These are phyloP conservation scores for Spondyliosoma cantharus DNA, from an alignment of 2,797 vertebrate species.

Conservation along the genomic window DNA sequence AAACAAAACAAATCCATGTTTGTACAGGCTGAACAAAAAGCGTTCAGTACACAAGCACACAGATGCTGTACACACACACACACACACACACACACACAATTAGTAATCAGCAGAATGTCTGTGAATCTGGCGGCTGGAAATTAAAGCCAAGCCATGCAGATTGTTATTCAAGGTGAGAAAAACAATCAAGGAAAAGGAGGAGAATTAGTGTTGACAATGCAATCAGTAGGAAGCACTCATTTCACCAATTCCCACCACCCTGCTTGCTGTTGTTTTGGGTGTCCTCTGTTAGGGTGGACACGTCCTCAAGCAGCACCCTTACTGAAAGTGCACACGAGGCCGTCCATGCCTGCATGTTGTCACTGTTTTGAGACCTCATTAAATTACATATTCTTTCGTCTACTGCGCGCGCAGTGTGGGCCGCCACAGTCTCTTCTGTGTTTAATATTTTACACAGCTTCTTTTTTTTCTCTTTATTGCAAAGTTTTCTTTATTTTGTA, in stretches of 20 bases:
- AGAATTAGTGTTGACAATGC: slow-evolving; percentile 56
- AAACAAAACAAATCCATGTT: slow-evolving; percentile 36
- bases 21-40: slow-evolving; percentile 28
- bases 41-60: slow-evolving; percentile 12
- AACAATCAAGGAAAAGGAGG: slow-evolving; percentile 47
- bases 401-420: slow-evolving; percentile 16
- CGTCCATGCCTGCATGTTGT: slow-evolving; percentile 8
- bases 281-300: slow-evolving; percentile 9
- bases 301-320: not conserved
- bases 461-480: slow-evolving; percentile 12
- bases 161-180: slow-evolving; percentile 64
- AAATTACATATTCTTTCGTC: slow-evolving; percentile 24
- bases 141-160: slow-evolving; percentile 32
- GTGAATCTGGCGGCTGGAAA: slow-evolving; percentile 37
- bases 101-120: slow-evolving; percentile 43
- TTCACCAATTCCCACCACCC: slow-evolving; percentile 21
- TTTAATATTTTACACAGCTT: slow-evolving; percentile 36
- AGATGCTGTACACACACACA: not conserved
- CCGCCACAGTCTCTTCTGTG: slow-evolving; percentile 16
- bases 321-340: not conserved
- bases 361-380: slow-evolving; percentile 46
- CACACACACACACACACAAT: slow-evolving; percentile 21
- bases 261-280: not conserved
- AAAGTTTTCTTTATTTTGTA: slow-evolving; percentile 16
- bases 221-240: slow-evolving; percentile 47